Evolutionary conservation across 1,140 invertebrate species (phyloP), one percentile per base, ranked within the genome.

Genomic region (Manduca sexta): DNA sequence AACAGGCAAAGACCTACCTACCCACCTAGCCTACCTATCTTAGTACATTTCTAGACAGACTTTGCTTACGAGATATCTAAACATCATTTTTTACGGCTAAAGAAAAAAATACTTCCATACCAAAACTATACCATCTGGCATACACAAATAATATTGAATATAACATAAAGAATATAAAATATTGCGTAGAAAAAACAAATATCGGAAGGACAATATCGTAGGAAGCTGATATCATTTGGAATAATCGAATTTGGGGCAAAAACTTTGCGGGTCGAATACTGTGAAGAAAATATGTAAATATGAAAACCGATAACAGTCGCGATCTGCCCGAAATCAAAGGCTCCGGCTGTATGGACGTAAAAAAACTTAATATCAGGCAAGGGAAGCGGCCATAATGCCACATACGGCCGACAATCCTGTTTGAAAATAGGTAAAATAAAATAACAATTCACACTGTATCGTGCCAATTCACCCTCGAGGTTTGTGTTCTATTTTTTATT

Each of bases 141-240:
- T 16, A 41, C 10, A 43, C 38, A 18, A 44, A 31, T 15, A 14
- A 44, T 49, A 54, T 54, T 49, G 47, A 49, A 54, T 54, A 54
- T 44, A 54, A 49, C 45, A 54, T 54, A 54, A 54, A 49, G 38
- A 44, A 16, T 49, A 44, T 54, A 54, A 54, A 54, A 40, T 45
- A 49, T 41, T 33, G 38, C 34, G 30, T 21, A 45, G 13, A 49
- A 48, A 48, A 45, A 49, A 44, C 52, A 54, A 54, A 54, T 49
- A 54, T 54, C 46, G 38, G 42, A 41, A 52, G 46, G 29, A 54
- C 45, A 54, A 54, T 49, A 54, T 54, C 41, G 14, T 15, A 33
- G 14, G 11, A 14, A 6, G 30, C 21, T 26, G 45, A 45, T 49
- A 49, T 45, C 46, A 33, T 52, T 54, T 49, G 34, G 29, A 49